Evolutionary conservation across 2,797 vertebrate genomes (phyloP).

Genomic region (Nasua narica): DNA sequence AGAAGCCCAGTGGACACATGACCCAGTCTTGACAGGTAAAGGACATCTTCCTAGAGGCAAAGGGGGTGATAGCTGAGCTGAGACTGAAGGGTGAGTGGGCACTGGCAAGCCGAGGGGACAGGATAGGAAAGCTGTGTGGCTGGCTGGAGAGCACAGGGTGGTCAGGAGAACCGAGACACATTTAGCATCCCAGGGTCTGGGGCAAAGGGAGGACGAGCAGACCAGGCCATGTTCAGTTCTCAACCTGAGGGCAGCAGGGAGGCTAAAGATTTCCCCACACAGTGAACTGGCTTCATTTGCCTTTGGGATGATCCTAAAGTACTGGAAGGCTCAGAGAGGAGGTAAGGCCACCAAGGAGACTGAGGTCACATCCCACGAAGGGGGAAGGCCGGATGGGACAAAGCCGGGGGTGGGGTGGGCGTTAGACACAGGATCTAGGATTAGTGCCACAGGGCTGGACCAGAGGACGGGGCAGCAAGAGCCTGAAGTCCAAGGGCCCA

Average conservation of each 20-base stretch:
- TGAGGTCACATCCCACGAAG: neutral
- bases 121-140: neutral
- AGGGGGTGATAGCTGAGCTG: neutral
- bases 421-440: neutral
- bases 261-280: too few relatives aligned
- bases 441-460: neutral
- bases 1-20: neutral
- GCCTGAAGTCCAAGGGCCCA: neutral
- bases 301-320: neutral
- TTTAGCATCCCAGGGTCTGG: neutral
- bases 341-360: neutral
- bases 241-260: neutral
- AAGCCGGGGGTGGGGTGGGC: neutral
- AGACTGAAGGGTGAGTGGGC: neutral
- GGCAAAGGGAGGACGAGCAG: neutral
- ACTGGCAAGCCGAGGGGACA: neutral
- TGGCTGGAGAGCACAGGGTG: neutral
- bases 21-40: too few relatives aligned
- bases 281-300: neutral
- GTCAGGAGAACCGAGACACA: neutral
- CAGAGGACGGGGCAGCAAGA: neutral
- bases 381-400: neutral
- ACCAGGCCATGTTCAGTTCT: neutral
- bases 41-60: neutral
- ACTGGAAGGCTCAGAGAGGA: neutral